These are phyloP conservation scores for Leptinotarsa haldemani DNA, from an alignment of 2,888 invertebrate species.

Conservation along the genomic window DNA sequence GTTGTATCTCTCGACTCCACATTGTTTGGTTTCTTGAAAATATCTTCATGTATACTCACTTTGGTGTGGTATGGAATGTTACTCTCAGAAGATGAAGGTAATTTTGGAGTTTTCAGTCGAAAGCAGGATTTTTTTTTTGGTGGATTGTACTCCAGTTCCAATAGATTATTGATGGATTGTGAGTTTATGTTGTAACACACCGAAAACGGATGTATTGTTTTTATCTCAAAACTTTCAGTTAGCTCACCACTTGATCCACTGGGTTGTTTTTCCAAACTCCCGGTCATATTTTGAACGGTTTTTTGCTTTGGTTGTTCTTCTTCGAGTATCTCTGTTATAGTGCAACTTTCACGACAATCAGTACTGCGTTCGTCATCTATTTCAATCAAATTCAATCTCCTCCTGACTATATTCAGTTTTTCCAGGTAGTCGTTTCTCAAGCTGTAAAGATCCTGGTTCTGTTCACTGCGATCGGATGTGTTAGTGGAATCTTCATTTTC, in stretches of 20 bases:
- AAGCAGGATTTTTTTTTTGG: slow-evolving; percentile 45
- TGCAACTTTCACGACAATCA: slow-evolving; percentile 25
- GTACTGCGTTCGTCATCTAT: slow-evolving; percentile 29
- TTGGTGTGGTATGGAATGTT: slow-evolving; percentile 44
- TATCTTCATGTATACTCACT: slow-evolving; percentile 39
- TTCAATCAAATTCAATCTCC: slow-evolving; percentile 45
- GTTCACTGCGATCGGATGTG: slow-evolving; percentile 34
- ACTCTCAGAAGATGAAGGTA: slow-evolving; percentile 39
- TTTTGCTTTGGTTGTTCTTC: slow-evolving; percentile 17
- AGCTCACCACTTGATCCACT: slow-evolving; percentile 6
- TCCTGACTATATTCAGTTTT: slow-evolving; percentile 47
- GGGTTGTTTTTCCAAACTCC: not conserved
- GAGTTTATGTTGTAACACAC: slow-evolving; percentile 28
- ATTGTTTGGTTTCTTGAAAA: slow-evolving; percentile 30
- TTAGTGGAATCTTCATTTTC: slow-evolving; percentile 30
- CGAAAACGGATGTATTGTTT: slow-evolving; percentile 37
- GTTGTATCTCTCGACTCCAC: not conserved
- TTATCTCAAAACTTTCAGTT: slow-evolving; percentile 26
- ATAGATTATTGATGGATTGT: slow-evolving; percentile 31
- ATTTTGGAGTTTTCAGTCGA: slow-evolving; percentile 39
- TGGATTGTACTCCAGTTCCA: slow-evolving; percentile 45
- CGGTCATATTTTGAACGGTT: slow-evolving; percentile 1
- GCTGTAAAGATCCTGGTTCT: slow-evolving; percentile 44
- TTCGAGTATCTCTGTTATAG: slow-evolving; percentile 39
- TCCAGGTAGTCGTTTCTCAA: slow-evolving; percentile 46